Evolutionary conservation across 2,888 invertebrate species (phyloP), one percentile per base, ranked within the genome.

Genomic region (Sarcophaga variegata): DNA sequence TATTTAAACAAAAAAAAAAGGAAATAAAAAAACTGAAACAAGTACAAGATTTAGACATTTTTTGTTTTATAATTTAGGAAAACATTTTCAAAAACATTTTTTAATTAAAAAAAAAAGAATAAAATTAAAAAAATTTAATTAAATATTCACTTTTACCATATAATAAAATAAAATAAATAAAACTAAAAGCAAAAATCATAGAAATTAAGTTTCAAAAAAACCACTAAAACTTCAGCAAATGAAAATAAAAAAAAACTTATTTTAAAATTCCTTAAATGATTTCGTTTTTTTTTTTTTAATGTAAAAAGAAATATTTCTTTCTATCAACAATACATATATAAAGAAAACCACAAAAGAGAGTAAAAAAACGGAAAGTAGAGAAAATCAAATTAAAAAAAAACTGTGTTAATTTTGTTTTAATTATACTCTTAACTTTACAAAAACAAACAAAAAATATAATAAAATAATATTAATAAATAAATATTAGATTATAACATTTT

Each of bases 21-120:
- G 86, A 85, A 90, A 89, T 49, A 37, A 77, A 37, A 66, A 82
- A 63, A 91, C 91, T 92, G 91, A 90, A 90, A 89, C 90, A 91
- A 92, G 91, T 91, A 91, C 92, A 91, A 91, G 88, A 89, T 89
- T 89, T 88, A 85, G 88, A 88, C 62, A 86, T 89, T 87, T 87
- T 80, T 86, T 81, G 76, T 82, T 85, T 77, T 54, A 66, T 77
- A 71, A 83, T 83, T 67, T 83, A 78, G 85, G 77, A 60, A 83
- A 63, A 62, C 25, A 59, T 66, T 54, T 54, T 54, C 72, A 87
- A 84, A 83, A 79, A 77, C 69, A 86, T 70, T 67, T 27, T 66
- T 59, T 83, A 84, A 80, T 63, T 85, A 88, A 87, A 82, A 89
- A 88, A 14, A 76, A 85, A 86, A 74, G 63, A 66, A 85, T 49